phyloP scores from a whole-genome alignment of 2,888 invertebrate species.

The Colostygia pectinataria region DNA sequence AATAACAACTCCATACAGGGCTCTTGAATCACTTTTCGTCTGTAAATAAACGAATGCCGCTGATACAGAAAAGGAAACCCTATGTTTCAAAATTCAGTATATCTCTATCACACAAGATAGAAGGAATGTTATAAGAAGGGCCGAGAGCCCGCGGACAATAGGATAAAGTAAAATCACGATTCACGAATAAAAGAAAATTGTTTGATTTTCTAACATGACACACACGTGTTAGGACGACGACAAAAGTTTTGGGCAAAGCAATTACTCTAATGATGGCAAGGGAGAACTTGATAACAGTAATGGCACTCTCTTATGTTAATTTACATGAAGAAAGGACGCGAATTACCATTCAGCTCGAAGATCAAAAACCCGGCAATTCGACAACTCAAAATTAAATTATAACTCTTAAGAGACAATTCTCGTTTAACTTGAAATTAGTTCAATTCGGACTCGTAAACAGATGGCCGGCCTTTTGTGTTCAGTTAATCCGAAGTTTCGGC shows the following conservation, averaged over 20 bases:
- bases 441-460: constrained; percentile 59
- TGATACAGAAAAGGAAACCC: constrained; percentile 64
- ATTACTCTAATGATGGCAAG: constrained; percentile 63
- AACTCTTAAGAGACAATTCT: constrained; percentile 65
- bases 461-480: constrained; percentile 72
- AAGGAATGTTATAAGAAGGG: constrained; percentile 56
- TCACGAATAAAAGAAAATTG: constrained; percentile 69
- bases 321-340: constrained; percentile 37
- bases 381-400: constrained; percentile 69
- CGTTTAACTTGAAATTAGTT: constrained; percentile 76
- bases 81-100: constrained; percentile 76
- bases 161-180: constrained; percentile 70
- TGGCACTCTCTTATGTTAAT: constrained; percentile 36
- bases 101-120: constrained; percentile 59
- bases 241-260: constrained; percentile 47
- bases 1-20: constrained; percentile 20
- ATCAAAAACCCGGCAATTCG: constrained; percentile 41
- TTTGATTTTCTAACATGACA: constrained; percentile 50
- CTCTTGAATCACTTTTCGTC: constrained; percentile 32
- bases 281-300: constrained; percentile 43
- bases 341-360: constrained; percentile 34
- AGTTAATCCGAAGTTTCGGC: constrained; percentile 71
- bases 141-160: constrained; percentile 56
- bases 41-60: constrained; percentile 34
- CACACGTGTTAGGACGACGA: constrained; percentile 31